Conservation (phyloP, 2,888 invertebrate species). For the Melipona beecheii region DNA sequence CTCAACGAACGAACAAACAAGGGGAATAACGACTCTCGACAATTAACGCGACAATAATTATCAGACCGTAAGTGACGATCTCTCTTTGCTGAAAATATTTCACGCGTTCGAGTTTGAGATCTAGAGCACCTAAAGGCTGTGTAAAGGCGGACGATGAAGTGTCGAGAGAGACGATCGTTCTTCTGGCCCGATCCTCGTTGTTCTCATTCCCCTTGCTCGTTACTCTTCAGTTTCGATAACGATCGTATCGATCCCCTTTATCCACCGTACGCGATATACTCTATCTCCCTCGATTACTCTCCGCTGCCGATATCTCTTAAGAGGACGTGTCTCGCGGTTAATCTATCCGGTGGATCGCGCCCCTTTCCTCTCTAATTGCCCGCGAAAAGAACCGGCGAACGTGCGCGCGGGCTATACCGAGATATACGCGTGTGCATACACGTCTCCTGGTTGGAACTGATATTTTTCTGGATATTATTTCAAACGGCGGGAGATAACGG, state of each 20-base stretch:
- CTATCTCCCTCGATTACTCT: conserved; percentile 38
- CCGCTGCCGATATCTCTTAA: conserved; percentile 30
- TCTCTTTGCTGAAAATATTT: neutral
- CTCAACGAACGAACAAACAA: too few relatives aligned
- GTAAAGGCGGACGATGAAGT: conserved; percentile 4
- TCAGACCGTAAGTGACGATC: neutral
- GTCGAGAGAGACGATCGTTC: conserved; percentile 48
- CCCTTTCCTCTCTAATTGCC: conserved; percentile 48
- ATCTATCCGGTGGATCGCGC: conserved; percentile 49
- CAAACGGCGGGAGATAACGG: too few relatives aligned
- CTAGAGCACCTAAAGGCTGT: too few relatives aligned
- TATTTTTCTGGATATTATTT: conserved; percentile 14
- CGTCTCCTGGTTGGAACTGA: neutral
- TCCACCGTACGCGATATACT: conserved; percentile 42
- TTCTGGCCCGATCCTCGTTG: conserved; percentile 1
- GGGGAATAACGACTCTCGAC: too few relatives aligned
- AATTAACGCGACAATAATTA: too few relatives aligned
- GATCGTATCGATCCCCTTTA: conserved; percentile 57
- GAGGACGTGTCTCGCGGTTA: conserved; percentile 37
- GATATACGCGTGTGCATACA: too few relatives aligned
- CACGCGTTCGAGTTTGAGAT: too few relatives aligned
- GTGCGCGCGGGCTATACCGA: neutral
- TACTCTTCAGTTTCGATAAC: conserved; percentile 47
- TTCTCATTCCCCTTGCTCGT: conserved; percentile 22
- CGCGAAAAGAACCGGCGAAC: neutral